These are phyloP conservation scores for Octomys mimax DNA, from an alignment of 2,797 vertebrate species.

Conservation along the genomic window DNA sequence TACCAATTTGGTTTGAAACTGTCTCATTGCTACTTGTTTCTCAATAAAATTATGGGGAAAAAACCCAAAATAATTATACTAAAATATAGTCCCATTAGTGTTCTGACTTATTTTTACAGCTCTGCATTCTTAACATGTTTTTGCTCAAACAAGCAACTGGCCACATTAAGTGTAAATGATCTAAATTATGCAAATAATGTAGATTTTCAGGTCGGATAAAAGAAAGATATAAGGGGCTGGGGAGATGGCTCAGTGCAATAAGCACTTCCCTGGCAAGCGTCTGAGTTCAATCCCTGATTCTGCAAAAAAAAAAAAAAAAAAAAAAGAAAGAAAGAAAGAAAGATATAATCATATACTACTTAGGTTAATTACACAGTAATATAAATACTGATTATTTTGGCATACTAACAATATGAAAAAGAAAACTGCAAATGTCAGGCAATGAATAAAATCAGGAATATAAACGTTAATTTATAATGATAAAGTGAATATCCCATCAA, in stretches of 20 bases:
- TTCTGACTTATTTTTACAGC: neutral
- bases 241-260: no score
- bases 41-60: no score
- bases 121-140: neutral
- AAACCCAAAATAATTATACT: no score
- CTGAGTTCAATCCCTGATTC: no score
- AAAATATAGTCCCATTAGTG: neutral
- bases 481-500: neutral
- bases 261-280: no score
- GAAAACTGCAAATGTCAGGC: neutral
- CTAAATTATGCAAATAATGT: neutral
- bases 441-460: neutral
- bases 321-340: no score
- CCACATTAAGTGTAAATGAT: neutral
- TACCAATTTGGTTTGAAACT: no score
- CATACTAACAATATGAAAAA: neutral
- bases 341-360: neutral
- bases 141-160: neutral
- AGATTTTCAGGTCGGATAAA: neutral
- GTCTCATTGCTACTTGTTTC: no score
- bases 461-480: neutral
- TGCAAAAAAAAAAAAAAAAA: no score
- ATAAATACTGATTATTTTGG: neutral
- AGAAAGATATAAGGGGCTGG: neutral
- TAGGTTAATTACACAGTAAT: neutral